Evolutionary conservation across 2,113 vertebrate genomes (phyloP).

Genomic region (Mormoops blainvillei): DNA sequence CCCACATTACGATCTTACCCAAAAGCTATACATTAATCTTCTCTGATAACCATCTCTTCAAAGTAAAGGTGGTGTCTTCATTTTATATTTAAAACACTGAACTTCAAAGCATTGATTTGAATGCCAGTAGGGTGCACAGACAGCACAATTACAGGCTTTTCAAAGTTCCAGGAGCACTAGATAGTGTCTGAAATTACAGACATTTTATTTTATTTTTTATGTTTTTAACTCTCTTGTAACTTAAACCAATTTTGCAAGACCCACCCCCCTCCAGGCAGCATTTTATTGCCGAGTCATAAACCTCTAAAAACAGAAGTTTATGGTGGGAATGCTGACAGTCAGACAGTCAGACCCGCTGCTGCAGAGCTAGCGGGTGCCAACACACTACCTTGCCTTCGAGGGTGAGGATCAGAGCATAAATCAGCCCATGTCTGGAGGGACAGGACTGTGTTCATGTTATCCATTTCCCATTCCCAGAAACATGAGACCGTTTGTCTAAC

Average conservation of each 20-base stretch:
- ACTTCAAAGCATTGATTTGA: constrained; percentile 43
- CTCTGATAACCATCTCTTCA: constrained; percentile 44
- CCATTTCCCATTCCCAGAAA: constrained; percentile 67
- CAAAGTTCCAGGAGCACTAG: constrained; percentile 57
- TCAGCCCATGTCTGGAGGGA: constrained; percentile 68
- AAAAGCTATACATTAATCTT: constrained; percentile 43
- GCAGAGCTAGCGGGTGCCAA: constrained; percentile 39
- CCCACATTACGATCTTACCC: constrained; percentile 43
- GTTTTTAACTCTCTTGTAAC: constrained; percentile 69
- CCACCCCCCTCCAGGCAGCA: constrained; percentile 56
- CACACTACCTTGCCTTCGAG: constrained; percentile 66
- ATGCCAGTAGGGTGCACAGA: not conserved
- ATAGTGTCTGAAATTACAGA: constrained; percentile 61
- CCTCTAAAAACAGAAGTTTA: constrained; percentile 76
- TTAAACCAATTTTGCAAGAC: constrained; percentile 78
- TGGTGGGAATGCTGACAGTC: constrained; percentile 74
- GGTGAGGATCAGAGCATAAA: constrained; percentile 71
- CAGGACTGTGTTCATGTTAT: constrained; percentile 32
- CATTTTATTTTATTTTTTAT: constrained; percentile 67
- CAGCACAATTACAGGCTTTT: constrained; percentile 45
- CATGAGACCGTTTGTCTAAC: constrained; percentile 60
- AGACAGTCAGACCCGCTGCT: constrained; percentile 24
- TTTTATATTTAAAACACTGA: constrained; percentile 63
- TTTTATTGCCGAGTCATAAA: constrained; percentile 79
- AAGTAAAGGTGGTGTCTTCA: constrained; percentile 58